A percentile compares a stretch with the other conserved stretches of the same genome.
Conservation (phyloP, 2,888 invertebrate genomes). For the Trissoscelio sp. region DNA sequence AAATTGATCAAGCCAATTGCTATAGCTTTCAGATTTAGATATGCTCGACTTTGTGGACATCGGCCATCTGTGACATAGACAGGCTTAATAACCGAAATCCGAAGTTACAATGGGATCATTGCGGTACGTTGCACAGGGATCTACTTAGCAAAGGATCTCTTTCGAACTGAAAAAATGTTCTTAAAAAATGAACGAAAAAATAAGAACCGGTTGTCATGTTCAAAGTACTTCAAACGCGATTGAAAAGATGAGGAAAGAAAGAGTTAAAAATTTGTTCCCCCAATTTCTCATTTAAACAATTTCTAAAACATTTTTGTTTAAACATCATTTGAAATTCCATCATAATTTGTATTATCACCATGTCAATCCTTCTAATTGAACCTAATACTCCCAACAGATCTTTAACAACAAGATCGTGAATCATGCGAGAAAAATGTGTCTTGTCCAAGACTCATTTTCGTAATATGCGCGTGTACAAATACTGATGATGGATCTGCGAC, state of each 20-base stretch:
- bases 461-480: slow-evolving; percentile 35
- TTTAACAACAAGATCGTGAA: background rate
- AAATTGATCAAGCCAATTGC: slow-evolving; percentile 17
- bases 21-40: slow-evolving; percentile 16
- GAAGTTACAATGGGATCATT: slow-evolving; percentile 76
- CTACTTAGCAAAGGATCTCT: slow-evolving; percentile 73
- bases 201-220: slow-evolving; percentile 75
- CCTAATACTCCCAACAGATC: background rate
- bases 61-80: slow-evolving; percentile 43
- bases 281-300: too few relatives aligned
- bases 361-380: background rate
- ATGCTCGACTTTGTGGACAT: slow-evolving; percentile 41
- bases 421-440: slow-evolving; percentile 6
- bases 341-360: background rate
- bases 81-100: slow-evolving; percentile 71
- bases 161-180: slow-evolving; percentile 52
- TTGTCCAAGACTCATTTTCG: slow-evolving; percentile 2
- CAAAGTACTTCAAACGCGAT: slow-evolving; percentile 69
- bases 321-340: background rate
- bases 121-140: slow-evolving; percentile 77
- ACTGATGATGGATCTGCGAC: slow-evolving; percentile 26
- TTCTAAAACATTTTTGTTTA: too few relatives aligned
- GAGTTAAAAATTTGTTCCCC: too few relatives aligned
- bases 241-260: slow-evolving; percentile 49
- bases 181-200: slow-evolving; percentile 69